These are phyloP conservation scores for Papilio helenus DNA, from an alignment of 1,140 invertebrate genomes.

Conservation along the genomic window DNA sequence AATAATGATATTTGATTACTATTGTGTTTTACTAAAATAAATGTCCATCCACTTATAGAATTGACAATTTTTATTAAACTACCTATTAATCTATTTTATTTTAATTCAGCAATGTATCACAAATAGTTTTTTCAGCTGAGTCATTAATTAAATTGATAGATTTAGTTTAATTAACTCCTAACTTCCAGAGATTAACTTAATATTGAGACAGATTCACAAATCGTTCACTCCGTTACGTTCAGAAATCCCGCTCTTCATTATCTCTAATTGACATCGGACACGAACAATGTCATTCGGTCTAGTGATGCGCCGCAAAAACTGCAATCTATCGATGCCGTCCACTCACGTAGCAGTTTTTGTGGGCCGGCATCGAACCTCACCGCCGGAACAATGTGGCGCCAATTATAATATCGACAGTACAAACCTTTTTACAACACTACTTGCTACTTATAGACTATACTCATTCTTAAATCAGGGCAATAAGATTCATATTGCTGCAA, in stretches of 20 bases:
- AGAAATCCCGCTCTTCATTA: slow-evolving; percentile 61
- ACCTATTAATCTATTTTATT: too few species aligned
- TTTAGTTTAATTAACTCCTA: background rate
- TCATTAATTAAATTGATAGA: background rate
- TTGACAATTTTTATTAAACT: too few species aligned
- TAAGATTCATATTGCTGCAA: slow-evolving; percentile 47
- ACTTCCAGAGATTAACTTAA: background rate
- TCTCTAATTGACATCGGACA: slow-evolving; percentile 68
- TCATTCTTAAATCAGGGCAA: slow-evolving; percentile 41
- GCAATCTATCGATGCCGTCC: slow-evolving; percentile 71
- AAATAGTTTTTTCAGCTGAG: background rate
- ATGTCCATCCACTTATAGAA: too few species aligned
- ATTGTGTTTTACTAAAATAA: too few species aligned
- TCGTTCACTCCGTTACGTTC: slow-evolving; percentile 49
- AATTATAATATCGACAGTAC: slow-evolving; percentile 57
- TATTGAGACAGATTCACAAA: slow-evolving; percentile 31
- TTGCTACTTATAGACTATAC: slow-evolving; percentile 9
- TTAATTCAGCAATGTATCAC: too few species aligned
- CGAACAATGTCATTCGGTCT: slow-evolving; percentile 64
- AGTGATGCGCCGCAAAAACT: slow-evolving; percentile 64
- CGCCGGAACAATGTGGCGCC: slow-evolving; percentile 55
- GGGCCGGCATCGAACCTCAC: slow-evolving; percentile 58
- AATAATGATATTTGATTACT: too few species aligned
- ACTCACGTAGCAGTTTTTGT: slow-evolving; percentile 63
- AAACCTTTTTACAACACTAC: slow-evolving; percentile 41